A percentile compares a stretch with the other conserved stretches of the same genome.
Evolutionary conservation across 2,113 vertebrate species (phyloP).

Genomic region (Sceloporus undulatus): DNA sequence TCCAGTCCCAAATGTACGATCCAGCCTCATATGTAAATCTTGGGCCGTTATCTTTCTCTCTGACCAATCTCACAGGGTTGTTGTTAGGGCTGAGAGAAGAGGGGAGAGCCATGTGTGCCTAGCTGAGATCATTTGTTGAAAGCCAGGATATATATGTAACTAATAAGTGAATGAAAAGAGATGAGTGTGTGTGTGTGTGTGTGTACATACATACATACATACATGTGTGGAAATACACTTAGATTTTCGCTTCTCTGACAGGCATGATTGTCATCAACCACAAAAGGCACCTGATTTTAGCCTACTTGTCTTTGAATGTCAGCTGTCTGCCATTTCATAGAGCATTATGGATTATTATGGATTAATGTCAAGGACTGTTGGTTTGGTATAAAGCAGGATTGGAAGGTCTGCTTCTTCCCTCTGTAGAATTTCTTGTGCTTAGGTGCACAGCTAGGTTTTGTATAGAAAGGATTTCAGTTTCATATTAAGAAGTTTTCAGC

Average conservation of each 20-base stretch:
- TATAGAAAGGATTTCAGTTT: not conserved
- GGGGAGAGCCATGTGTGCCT: not conserved
- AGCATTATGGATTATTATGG: slow-evolving; percentile 52
- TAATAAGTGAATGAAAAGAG: too few relatives aligned
- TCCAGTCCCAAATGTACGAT: not conserved
- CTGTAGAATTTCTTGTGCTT: not conserved
- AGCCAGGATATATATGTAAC: too few relatives aligned
- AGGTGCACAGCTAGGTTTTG: not conserved
- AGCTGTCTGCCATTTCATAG: slow-evolving; percentile 55
- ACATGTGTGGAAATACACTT: not conserved
- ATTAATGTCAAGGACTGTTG: slow-evolving; percentile 30
- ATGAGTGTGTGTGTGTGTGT: not conserved
- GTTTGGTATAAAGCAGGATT: not conserved
- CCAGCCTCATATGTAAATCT: not conserved
- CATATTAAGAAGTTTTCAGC: too few relatives aligned
- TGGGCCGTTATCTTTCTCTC: not conserved
- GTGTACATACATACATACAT: not conserved
- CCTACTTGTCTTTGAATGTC: slow-evolving; percentile 56
- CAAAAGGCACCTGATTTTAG: slow-evolving; percentile 59
- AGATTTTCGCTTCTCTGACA: slow-evolving; percentile 56
- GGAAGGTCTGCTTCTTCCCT: slow-evolving; percentile 19
- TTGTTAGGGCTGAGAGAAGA: not conserved
- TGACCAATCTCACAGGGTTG: not conserved
- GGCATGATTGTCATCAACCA: slow-evolving; percentile 61
- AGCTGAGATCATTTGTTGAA: not conserved